Conservation (phyloP, 2,888 invertebrate species). For the Adelognathus sp. region DNA sequence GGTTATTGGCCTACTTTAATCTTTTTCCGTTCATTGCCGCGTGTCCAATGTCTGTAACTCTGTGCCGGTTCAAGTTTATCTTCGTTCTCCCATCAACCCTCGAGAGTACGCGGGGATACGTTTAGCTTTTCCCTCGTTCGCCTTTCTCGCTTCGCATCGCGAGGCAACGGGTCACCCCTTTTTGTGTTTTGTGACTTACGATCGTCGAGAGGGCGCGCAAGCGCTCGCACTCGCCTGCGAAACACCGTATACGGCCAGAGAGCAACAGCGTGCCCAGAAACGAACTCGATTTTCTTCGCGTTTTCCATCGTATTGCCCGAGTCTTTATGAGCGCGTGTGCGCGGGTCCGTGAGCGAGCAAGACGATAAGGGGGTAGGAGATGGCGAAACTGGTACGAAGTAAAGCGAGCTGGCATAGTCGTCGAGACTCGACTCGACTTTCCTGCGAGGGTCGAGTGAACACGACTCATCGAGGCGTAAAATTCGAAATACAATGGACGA, state of each 20-base stretch:
- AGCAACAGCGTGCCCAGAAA: not conserved
- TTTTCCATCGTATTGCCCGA: slow-evolving; percentile 29
- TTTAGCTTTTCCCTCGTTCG: slow-evolving; percentile 21
- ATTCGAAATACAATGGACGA: slow-evolving; percentile 55
- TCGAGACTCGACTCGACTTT: slow-evolving; percentile 5
- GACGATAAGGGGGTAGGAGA: slow-evolving; percentile 3
- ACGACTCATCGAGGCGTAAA: slow-evolving; percentile 58
- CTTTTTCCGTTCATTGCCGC: not conserved
- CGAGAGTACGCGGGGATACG: not conserved
- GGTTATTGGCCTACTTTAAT: not conserved
- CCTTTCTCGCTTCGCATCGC: slow-evolving; percentile 32
- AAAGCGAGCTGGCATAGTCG: slow-evolving; percentile 9
- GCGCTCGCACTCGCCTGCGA: not conserved
- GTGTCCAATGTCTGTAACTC: not conserved
- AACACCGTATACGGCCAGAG: not conserved
- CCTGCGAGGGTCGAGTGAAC: slow-evolving; percentile 41
- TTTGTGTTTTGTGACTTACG: slow-evolving; percentile 47
- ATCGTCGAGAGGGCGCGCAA: slow-evolving; percentile 11
- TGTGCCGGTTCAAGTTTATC: not conserved
- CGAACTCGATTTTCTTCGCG: slow-evolving; percentile 45
- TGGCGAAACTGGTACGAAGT: not conserved
- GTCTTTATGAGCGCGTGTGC: not conserved
- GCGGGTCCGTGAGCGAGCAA: not conserved
- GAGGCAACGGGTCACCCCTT: slow-evolving; percentile 38
- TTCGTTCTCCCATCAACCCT: not conserved